Evolutionary conservation across 2,113 vertebrate species (phyloP).

Genomic region (Trogon melanurus): DNA sequence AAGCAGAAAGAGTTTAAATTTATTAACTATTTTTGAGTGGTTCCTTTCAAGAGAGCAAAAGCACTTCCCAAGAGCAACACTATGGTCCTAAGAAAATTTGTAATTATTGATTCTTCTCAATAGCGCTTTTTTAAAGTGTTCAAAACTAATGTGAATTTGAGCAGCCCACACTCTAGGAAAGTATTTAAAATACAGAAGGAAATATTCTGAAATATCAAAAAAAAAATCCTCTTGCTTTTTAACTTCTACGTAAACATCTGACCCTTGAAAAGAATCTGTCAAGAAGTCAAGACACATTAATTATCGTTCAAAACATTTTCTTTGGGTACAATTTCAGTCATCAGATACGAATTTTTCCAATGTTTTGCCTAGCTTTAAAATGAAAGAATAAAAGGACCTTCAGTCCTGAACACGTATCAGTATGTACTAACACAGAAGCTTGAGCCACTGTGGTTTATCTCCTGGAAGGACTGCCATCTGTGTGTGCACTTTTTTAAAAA

Average conservation of each 20-base stretch:
- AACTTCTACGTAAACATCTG: neutral
- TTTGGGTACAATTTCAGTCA: neutral
- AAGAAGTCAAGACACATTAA: neutral
- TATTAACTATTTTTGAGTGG: neutral
- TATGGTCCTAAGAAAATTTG: neutral
- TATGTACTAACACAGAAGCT: neutral
- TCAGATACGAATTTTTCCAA: neutral
- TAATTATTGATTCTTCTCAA: neutral
- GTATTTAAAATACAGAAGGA: neutral
- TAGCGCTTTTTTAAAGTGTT: neutral
- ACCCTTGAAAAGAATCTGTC: neutral
- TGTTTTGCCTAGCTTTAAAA: neutral
- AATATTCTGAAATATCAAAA: neutral
- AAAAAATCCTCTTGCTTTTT: neutral
- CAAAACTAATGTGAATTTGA: neutral
- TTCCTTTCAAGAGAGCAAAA: neutral
- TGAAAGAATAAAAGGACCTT: neutral
- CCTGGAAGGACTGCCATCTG: neutral
- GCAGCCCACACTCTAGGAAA: neutral
- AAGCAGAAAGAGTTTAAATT: neutral
- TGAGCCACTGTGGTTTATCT: neutral
- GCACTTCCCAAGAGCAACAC: neutral
- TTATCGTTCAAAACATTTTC: constrained; percentile 11
- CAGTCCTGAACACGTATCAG: neutral
- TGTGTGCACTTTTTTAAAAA: neutral